These are phyloP conservation scores for Salminus brasiliensis DNA, from an alignment of 2,113 vertebrate species.

Conservation along the genomic window DNA sequence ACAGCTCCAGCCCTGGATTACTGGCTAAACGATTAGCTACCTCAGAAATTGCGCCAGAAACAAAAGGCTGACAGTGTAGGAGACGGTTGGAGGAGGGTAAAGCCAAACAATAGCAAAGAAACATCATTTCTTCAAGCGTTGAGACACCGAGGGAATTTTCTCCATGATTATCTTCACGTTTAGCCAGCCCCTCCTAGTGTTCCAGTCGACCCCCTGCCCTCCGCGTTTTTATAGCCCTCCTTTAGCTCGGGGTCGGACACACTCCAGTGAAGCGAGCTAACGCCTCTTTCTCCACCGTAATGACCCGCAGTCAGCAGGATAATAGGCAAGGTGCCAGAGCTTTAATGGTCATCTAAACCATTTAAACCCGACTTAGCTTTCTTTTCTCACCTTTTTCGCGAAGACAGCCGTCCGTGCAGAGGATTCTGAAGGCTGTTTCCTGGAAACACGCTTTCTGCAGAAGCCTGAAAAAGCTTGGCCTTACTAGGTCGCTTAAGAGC, in stretches of 20 bases:
- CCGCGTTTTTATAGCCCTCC: conserved; percentile 36
- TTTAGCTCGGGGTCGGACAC: conserved; percentile 47
- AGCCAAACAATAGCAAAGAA: conserved; percentile 28
- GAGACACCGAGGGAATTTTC: conserved; percentile 36
- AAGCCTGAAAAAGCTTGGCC: not conserved
- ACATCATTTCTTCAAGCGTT: conserved; percentile 46
- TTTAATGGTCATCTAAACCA: conserved; percentile 51
- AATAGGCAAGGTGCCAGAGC: conserved; percentile 51
- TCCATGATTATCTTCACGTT: conserved; percentile 24
- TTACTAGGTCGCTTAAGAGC: no score
- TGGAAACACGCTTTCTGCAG: not conserved
- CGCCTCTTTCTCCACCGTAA: conserved; percentile 49
- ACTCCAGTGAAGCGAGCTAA: conserved; percentile 56
- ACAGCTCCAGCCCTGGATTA: no score
- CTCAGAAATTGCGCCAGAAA: not conserved
- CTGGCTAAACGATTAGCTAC: no score
- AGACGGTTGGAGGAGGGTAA: conserved; percentile 24
- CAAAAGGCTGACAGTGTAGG: not conserved
- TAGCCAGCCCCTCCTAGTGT: conserved; percentile 15
- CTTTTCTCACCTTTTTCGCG: not conserved
- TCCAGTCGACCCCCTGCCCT: conserved; percentile 18
- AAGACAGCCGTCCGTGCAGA: not conserved
- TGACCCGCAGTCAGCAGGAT: conserved; percentile 51
- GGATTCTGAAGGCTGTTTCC: not conserved
- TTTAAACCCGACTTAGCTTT: conserved; percentile 45